Percentiles rank a stretch among this genome's conserved stretches.
phyloP scores from a whole-genome alignment of 2,113 vertebrate species.

The Takifugu flavidus region DNA sequence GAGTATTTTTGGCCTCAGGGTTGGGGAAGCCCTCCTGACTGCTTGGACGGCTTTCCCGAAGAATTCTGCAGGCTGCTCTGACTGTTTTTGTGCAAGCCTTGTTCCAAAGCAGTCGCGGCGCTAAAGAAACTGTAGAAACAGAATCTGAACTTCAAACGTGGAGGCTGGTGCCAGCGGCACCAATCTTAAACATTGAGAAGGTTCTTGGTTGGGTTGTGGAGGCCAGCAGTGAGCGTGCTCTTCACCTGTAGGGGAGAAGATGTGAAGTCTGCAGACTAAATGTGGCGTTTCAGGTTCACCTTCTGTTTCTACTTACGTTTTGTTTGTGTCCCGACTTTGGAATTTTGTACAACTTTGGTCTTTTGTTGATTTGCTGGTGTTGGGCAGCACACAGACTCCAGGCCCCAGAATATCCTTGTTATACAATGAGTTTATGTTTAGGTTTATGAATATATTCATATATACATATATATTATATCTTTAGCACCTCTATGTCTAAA shows the following conservation, averaged over 20 bases:
- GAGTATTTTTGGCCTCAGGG: conserved; percentile 27
- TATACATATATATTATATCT: conserved; percentile 29
- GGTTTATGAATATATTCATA: conserved; percentile 41
- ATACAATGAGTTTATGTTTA: conserved; percentile 57
- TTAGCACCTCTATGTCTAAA: conserved; percentile 54
- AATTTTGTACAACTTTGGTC: conserved; percentile 28
- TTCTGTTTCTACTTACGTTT: too few species aligned
- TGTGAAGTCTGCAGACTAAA: too few species aligned
- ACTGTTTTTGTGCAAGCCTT: conserved; percentile 19
- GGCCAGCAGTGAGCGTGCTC: too few species aligned
- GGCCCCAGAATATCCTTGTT: conserved; percentile 59
- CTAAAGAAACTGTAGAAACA: too few species aligned
- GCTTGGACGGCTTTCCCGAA: conserved; percentile 24
- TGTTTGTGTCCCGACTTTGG: too few species aligned
- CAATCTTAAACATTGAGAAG: too few species aligned
- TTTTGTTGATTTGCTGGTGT: conserved; percentile 52
- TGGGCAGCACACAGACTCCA: conserved; percentile 61
- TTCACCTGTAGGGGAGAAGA: too few species aligned
- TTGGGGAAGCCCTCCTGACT: conserved; percentile 34
- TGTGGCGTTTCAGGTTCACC: too few species aligned
- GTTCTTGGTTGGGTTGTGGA: too few species aligned
- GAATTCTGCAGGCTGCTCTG: conserved; percentile 26
- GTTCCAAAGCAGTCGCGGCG: too few species aligned
- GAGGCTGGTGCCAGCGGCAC: too few species aligned
- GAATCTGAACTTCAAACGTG: too few species aligned